Percentiles rank a stretch among this genome's conserved stretches.
Evolutionary conservation across 2,797 vertebrate genomes (phyloP).

Genomic region (Nannoperca obscura): DNA sequence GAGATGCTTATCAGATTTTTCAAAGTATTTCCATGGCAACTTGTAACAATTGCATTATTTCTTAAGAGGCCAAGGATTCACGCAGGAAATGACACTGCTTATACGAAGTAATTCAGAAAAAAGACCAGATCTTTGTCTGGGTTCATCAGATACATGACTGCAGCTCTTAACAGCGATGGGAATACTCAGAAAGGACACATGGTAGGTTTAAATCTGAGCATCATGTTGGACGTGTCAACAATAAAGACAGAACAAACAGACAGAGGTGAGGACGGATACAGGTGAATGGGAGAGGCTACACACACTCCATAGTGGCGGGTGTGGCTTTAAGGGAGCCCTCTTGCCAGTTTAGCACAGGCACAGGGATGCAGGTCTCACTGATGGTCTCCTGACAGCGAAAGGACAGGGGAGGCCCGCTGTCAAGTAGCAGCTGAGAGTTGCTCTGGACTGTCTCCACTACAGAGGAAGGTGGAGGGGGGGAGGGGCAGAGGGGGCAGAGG

Average conservation of each 20-base stretch:
- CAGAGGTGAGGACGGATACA: slow-evolving; percentile 49
- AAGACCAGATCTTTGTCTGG: not conserved
- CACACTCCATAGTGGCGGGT: slow-evolving; percentile 92
- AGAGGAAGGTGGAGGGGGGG: slow-evolving; percentile 83
- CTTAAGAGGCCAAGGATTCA: not conserved
- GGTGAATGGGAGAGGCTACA: slow-evolving; percentile 88
- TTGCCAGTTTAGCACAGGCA: slow-evolving; percentile 95
- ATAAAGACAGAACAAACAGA: slow-evolving; percentile 33
- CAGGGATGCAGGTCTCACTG: slow-evolving; percentile 97
- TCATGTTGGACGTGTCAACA: slow-evolving; percentile 17
- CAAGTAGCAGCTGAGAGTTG: slow-evolving; percentile 94
- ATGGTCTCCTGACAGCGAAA: slow-evolving; percentile 94
- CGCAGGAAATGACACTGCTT: not conserved
- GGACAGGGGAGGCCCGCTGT: slow-evolving; percentile 89
- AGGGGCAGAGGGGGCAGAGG: slow-evolving; percentile 59
- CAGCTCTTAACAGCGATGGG: slow-evolving; percentile 37
- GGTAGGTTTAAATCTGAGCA: slow-evolving; percentile 46
- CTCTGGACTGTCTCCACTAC: slow-evolving; percentile 97
- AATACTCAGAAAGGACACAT: slow-evolving; percentile 55
- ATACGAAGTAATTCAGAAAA: not conserved
- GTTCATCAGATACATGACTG: slow-evolving; percentile 1
- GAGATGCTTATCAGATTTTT: slow-evolving; percentile 43
- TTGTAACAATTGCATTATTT: not conserved
- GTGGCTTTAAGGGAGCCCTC: slow-evolving; percentile 86
- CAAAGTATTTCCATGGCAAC: slow-evolving; percentile 59